Percentiles rank a stretch among this genome's conserved stretches.
Evolutionary conservation across 2,888 invertebrate genomes (phyloP).

Genomic region (Acrobasis repandana): DNA sequence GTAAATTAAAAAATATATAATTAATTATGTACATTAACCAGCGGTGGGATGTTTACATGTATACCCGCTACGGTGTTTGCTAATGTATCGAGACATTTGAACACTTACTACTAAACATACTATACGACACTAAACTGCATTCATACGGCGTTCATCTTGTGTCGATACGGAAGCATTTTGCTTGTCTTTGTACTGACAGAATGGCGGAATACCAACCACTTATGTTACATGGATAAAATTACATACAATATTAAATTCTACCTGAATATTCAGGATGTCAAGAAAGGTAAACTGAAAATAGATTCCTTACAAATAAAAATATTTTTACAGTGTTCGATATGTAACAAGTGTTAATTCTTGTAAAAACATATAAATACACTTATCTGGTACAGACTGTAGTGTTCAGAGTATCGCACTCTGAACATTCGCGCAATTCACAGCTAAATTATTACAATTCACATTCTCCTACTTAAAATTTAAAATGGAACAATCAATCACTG

Average conservation of each 20-base stretch:
- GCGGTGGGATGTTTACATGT: conserved; percentile 73
- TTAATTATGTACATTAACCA: conserved; percentile 61
- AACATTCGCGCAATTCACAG: conserved; percentile 49
- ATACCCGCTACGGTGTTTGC: conserved; percentile 69
- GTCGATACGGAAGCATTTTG: conserved; percentile 54
- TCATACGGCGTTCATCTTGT: conserved; percentile 32
- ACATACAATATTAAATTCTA: conserved; percentile 17
- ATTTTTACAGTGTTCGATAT: conserved; percentile 74
- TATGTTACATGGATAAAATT: conserved; percentile 3
- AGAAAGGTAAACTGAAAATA: conserved; percentile 7
- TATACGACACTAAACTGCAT: conserved; percentile 29
- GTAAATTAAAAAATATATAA: conserved; percentile 43
- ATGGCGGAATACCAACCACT: conserved; percentile 40
- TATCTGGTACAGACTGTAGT: conserved; percentile 63
- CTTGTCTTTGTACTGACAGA: conserved; percentile 50
- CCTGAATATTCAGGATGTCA: conserved; percentile 20
- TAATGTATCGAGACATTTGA: conserved; percentile 57
- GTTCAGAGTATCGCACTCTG: conserved; percentile 39
- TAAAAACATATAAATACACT: conserved; percentile 65
- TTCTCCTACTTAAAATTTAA: conserved; percentile 38
- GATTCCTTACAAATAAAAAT: conserved; percentile 41
- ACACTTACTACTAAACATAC: conserved; percentile 29
- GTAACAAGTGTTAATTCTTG: conserved; percentile 71
- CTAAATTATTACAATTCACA: conserved; percentile 48
- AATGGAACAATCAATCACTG: conserved; percentile 56